These are phyloP conservation scores for Crotalus adamanteus DNA, from an alignment of 2,797 vertebrate genomes.

Conservation along the genomic window DNA sequence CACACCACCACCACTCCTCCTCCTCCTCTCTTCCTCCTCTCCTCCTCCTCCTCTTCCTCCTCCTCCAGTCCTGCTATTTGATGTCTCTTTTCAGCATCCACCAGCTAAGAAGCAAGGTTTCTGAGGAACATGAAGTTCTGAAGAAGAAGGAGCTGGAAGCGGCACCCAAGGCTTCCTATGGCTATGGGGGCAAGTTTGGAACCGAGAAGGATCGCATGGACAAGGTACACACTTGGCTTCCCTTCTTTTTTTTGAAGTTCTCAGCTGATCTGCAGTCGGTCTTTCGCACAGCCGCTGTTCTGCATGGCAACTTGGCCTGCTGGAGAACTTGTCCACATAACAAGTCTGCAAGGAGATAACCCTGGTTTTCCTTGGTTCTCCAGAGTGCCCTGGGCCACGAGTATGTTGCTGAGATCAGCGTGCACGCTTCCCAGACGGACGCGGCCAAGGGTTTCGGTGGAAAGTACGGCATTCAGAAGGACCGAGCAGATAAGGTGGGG, in stretches of 20 bases:
- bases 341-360: not conserved
- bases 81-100: conserved; percentile 64
- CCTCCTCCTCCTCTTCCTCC: not conserved
- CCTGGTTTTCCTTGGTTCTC: not conserved
- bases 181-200: conserved; percentile 94
- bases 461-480: conserved; percentile 90
- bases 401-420: conserved; percentile 82
- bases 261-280: not conserved
- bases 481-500: conserved; percentile 87
- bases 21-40: too few species aligned
- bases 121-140: conserved; percentile 83
- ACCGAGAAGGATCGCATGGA: conserved; percentile 95
- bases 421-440: conserved; percentile 94
- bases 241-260: not conserved
- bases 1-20: too few species aligned
- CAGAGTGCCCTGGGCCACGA: conserved; percentile 87
- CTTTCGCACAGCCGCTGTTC: not conserved
- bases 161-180: conserved; percentile 89
- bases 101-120: conserved; percentile 84
- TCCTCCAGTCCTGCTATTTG: too few species aligned
- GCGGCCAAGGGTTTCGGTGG: conserved; percentile 90
- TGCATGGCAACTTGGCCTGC: not conserved
- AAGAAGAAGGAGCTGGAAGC: conserved; percentile 85
- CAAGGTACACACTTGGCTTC: conserved; percentile 73
- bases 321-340: not conserved